Evolutionary conservation across 2,888 invertebrate species (phyloP).

Genomic region (Cataglyphis cursor): DNA sequence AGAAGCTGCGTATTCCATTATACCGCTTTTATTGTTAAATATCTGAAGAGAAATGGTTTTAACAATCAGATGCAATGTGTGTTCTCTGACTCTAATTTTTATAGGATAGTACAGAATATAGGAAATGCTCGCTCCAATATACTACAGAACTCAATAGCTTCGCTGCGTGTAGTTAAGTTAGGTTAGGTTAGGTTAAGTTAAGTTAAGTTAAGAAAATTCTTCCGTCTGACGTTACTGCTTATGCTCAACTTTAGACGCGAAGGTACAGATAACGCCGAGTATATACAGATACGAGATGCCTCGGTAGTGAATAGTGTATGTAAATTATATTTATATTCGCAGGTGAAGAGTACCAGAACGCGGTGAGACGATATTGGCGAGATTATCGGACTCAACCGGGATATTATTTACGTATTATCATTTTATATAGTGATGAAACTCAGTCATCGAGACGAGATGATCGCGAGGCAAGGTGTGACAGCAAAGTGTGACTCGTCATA

Average conservation of each 20-base stretch:
- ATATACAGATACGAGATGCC: not conserved
- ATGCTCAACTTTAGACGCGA: not conserved
- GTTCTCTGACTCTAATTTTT: no score
- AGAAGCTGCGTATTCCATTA: no score
- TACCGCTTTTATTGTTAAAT: no score
- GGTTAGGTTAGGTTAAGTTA: not conserved
- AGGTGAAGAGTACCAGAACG: not conserved
- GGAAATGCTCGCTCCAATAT: no score
- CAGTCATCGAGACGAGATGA: not conserved
- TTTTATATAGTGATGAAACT: conserved; percentile 1
- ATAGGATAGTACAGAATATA: no score
- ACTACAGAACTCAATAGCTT: not conserved
- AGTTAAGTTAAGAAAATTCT: not conserved
- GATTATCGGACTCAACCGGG: not conserved
- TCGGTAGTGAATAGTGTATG: not conserved
- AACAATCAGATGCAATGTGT: no score
- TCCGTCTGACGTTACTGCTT: not conserved
- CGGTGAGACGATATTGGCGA: not conserved
- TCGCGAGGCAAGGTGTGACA: not conserved
- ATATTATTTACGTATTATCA: not conserved
- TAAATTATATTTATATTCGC: not conserved
- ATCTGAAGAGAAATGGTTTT: no score
- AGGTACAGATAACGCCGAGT: conserved; percentile 7
- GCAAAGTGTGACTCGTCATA: not conserved
- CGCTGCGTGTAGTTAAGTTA: not conserved